Conservation (phyloP, 2,888 invertebrate genomes). For the Lucinisca nassula region DNA sequence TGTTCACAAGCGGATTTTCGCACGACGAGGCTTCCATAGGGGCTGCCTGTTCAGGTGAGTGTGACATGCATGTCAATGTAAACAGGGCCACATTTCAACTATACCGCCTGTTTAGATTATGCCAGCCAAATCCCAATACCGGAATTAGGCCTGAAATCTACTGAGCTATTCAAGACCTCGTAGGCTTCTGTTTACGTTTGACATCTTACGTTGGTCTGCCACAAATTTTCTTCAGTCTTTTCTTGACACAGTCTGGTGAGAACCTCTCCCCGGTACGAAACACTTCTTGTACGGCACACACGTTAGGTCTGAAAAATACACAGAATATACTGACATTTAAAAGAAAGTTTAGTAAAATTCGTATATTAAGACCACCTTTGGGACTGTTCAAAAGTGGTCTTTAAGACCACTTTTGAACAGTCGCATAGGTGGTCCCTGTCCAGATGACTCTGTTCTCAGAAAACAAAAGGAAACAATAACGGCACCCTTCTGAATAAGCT, state of each 20-base stretch:
- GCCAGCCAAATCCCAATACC: too few species aligned
- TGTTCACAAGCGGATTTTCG: too few species aligned
- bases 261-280: constrained; percentile 77
- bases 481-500: neutral
- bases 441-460: neutral
- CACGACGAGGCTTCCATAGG: too few species aligned
- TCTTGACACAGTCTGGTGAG: constrained; percentile 79
- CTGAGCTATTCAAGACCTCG: too few species aligned
- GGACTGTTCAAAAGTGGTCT: neutral
- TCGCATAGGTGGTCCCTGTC: neutral
- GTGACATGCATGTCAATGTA: too few species aligned
- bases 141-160: too few species aligned
- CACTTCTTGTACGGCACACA: constrained; percentile 84
- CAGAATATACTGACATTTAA: neutral
- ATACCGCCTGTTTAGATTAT: too few species aligned
- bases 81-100: too few species aligned
- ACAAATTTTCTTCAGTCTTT: constrained; percentile 77
- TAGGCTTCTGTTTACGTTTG: neutral
- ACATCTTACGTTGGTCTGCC: constrained; percentile 81
- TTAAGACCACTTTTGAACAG: neutral
- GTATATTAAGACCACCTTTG: too few species aligned
- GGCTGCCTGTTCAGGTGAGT: too few species aligned
- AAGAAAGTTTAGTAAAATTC: too few species aligned
- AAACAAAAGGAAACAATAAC: neutral
- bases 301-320: constrained; percentile 79